Evolutionary conservation across 2,113 vertebrate genomes (phyloP).

Genomic region (Anhinga anhinga): DNA sequence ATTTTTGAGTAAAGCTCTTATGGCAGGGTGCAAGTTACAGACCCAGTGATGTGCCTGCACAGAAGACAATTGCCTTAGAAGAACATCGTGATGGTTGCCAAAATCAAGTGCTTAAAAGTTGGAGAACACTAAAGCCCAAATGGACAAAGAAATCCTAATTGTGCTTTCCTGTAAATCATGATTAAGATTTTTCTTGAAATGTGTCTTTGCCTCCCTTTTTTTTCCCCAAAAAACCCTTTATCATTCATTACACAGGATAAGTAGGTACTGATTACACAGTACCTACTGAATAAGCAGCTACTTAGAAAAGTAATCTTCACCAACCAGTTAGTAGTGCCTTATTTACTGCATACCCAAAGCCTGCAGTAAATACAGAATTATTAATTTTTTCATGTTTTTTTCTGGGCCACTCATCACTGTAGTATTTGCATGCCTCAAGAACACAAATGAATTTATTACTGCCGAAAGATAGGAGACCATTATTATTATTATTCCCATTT

Average conservation of each 20-base stretch:
- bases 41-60: not conserved
- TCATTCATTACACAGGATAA: slow-evolving; percentile 8
- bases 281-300: slow-evolving; percentile 44
- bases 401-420: slow-evolving; percentile 26
- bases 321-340: slow-evolving; percentile 20
- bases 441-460: slow-evolving; percentile 8
- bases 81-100: not conserved
- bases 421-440: slow-evolving; percentile 45
- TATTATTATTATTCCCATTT: slow-evolving; percentile 57
- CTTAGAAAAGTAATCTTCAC: slow-evolving; percentile 41
- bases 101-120: not conserved
- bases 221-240: not conserved
- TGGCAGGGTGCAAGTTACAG: not conserved
- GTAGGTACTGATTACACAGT: slow-evolving; percentile 14
- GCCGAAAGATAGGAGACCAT: slow-evolving; percentile 15
- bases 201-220: not conserved
- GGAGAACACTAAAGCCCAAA: not conserved
- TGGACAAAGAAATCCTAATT: not conserved
- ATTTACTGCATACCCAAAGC: slow-evolving; percentile 37
- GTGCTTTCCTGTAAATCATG: not conserved
- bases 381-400: slow-evolving; percentile 13
- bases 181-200: not conserved
- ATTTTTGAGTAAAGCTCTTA: not conserved
- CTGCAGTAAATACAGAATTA: slow-evolving; percentile 38
- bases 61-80: not conserved